Percentiles rank a stretch among this genome's conserved stretches.
Evolutionary conservation across 2,888 invertebrate species (phyloP).

Genomic region (Prenolepis imparis): DNA sequence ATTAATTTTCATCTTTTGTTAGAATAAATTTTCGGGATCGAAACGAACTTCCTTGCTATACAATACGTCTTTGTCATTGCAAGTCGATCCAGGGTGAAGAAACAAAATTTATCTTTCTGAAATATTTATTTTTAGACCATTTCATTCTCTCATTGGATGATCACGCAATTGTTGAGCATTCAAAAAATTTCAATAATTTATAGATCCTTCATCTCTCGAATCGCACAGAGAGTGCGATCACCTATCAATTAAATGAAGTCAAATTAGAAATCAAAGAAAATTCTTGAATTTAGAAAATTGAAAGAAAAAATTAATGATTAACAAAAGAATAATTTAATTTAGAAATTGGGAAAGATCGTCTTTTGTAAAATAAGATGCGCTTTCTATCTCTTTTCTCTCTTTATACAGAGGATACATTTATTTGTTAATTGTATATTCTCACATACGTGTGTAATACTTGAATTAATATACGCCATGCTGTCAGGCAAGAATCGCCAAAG

Average conservation of each 20-base stretch:
- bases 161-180: neutral
- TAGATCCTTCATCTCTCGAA: neutral
- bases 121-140: neutral
- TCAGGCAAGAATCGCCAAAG: conserved; percentile 96
- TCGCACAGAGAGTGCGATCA: neutral
- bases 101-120: neutral
- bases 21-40: neutral
- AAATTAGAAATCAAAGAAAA: neutral
- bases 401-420: neutral
- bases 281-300: neutral
- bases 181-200: neutral
- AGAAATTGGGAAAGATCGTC: neutral
- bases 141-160: neutral
- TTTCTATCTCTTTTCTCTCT: neutral
- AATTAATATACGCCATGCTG: conserved; percentile 71
- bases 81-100: conserved; percentile 49
- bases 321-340: neutral
- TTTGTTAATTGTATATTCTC: neutral
- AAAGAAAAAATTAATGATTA: neutral
- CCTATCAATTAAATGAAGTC: neutral
- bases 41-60: neutral
- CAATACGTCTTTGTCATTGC: conserved; percentile 47
- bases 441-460: neutral
- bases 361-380: neutral
- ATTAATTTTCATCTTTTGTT: conserved; percentile 18